Percentiles rank a stretch among this genome's conserved stretches.
These are phyloP conservation scores for Cygnus olor DNA, from an alignment of 2,797 vertebrate genomes.

Conservation along the genomic window DNA sequence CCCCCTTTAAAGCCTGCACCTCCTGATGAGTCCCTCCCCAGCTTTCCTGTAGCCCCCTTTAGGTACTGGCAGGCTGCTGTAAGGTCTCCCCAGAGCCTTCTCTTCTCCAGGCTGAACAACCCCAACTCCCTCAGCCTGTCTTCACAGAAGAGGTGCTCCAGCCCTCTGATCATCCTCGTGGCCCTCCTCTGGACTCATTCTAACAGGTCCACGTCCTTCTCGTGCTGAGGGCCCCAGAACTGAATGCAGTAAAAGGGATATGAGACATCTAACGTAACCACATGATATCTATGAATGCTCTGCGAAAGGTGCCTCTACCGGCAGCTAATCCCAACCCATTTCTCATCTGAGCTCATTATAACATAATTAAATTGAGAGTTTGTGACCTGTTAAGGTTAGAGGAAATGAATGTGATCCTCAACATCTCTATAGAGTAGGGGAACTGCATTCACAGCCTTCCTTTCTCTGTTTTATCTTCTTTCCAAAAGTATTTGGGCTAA, in stretches of 20 bases:
- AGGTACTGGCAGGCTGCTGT: too few species aligned
- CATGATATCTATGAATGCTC: neutral
- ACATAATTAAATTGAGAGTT: neutral
- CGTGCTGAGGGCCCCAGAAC: too few species aligned
- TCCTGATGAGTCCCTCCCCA: too few species aligned
- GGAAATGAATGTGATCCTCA: neutral
- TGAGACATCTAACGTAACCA: neutral
- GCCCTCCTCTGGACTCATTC: too few species aligned
- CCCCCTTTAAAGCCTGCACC: too few species aligned
- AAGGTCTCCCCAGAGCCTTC: too few species aligned
- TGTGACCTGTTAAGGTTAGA: neutral
- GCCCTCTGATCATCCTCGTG: too few species aligned
- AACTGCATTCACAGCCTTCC: neutral
- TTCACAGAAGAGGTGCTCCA: too few species aligned
- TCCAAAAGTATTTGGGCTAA: neutral
- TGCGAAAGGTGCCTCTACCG: neutral
- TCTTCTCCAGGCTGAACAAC: too few species aligned
- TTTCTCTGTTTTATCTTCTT: neutral
- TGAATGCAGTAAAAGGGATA: neutral
- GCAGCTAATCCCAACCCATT: rapidly evolving
- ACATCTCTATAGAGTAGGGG: neutral
- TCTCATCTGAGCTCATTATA: neutral
- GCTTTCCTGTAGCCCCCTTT: too few species aligned
- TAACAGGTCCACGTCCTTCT: too few species aligned
- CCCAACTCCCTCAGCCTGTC: too few species aligned